Evolutionary conservation across 1,140 invertebrate genomes (phyloP), one percentile per base, ranked within the genome.

Genomic region (Atta colombica): DNA sequence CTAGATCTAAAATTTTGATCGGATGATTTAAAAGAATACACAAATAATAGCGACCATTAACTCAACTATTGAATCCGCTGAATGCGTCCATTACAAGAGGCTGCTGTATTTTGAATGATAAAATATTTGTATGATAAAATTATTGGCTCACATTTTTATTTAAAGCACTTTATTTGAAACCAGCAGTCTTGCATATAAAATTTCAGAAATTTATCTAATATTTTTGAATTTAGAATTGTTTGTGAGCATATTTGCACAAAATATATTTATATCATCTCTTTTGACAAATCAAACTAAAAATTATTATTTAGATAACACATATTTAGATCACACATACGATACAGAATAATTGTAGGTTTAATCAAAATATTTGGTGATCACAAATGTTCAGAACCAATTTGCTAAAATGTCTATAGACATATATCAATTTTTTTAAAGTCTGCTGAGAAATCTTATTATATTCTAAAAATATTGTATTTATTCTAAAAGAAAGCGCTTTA

Each of bases 401-500:
- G 28, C 4, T 25, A 18, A 28, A 45, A 5, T 10, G 14, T 39
- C 12, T 28, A 53, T 53, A 61, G 3, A 25, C 35, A 39, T 6
- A 39, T 6, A 39, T 39, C 7, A 39, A 39, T 39, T 55, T 55
- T n/a, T 55, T 55, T 7, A 55, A 55, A n/a, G 53, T 55, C 18
- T 58, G 6, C n/a, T 65, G 25, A 66, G 39, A 66, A 66, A 66
- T 49, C 2, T 21, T 45, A 18, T 16, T 25, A 16, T 31, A 10
- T 21, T 14, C 5, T 45, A 68, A 6, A 35, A 45, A 77, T 28
- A 25, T 21, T 21, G 21, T 21, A 21, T 3, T 16, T 28, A 28
- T 68, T 4, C 25, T 25, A 10, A 81, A 81, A 55, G 77, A 81
- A 81, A 81, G 49, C 31, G 25, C 63, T 45, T 18, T 49, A 31